phyloP scores from a whole-genome alignment of 2,113 vertebrate species.

The Prietella phreatophila region DNA sequence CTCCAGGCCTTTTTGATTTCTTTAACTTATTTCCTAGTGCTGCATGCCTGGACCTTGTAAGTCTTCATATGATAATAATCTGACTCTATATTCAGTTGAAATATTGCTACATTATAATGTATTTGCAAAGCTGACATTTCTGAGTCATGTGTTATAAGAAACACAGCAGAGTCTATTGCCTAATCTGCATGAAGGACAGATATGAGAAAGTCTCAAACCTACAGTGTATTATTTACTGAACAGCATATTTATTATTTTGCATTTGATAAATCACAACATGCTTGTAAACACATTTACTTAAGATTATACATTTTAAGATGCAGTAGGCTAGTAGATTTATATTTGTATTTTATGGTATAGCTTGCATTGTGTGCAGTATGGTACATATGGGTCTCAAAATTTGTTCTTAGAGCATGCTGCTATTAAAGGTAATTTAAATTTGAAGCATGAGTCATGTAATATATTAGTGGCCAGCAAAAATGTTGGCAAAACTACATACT shows the following conservation, averaged over 20 bases:
- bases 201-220: neutral
- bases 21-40: neutral
- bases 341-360: neutral
- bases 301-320: slow-evolving; percentile 15
- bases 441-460: neutral
- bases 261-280: neutral
- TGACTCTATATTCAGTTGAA: neutral
- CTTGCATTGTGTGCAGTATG: neutral
- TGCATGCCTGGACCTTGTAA: neutral
- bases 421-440: slow-evolving; percentile 31
- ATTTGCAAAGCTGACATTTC: neutral
- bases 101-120: neutral
- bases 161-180: neutral
- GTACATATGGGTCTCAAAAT: neutral
- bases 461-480: neutral
- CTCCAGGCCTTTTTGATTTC: slow-evolving; percentile 72
- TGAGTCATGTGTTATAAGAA: neutral
- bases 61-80: neutral
- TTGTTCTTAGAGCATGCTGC: slow-evolving; percentile 11
- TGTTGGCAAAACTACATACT: neutral
- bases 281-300: neutral
- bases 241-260: neutral
- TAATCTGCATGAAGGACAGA: neutral
- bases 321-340: neutral
- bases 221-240: neutral